Base-by-base conservation (phyloP, 2,797 vertebrate genomes). In the Karalla daura region DNA sequence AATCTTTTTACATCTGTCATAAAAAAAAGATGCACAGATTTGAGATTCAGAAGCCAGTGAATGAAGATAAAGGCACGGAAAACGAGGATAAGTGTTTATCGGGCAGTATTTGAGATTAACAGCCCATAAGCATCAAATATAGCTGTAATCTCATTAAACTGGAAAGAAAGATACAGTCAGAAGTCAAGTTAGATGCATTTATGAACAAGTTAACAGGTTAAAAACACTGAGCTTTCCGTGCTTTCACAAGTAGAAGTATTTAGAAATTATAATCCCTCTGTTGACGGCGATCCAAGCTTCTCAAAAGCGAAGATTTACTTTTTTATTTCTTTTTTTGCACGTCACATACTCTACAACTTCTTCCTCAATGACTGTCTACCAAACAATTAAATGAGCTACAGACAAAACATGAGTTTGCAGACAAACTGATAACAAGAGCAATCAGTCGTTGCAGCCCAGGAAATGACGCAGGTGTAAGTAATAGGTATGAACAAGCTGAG, bases 81-180 rank as follows among this genome's bases (percentile, higher is more conserved):
- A n/a, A n/a, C n/a, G n/a, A n/a, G n/a, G n/a, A n/a, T n/a, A n/a
- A n/a, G n/a, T n/a, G n/a, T n/a, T n/a, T n/a, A 36, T 62, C 41
- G 51, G 27, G 41, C 32, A 72, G 32, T 7, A 24, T 37, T 17
- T 1, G 55, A 55, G 17, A 39, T 52, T 17, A 39, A 59, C 37
- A 74, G 24, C 2, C 21, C 25, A n/a, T 33, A 30, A 46, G 8
- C 36, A 61, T 5, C 11, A 63, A 56, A 64, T 30, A 53, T 5
- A 0, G 12, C 1, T 27, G 5, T 1, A 44, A 53, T 53, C 7
- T 27, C 2, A 17, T 24, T 49, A 46, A 32, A n/a, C n/a, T 61
- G 44, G 2, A 39, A 66, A 52, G 37, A 36, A 50, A 61, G 32
- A 55, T 20, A n/a, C 1, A 13, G 11, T 54, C 25, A 51, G 17